phyloP scores from a whole-genome alignment of 1,140 invertebrate genomes.

The Dryas iulia region DNA sequence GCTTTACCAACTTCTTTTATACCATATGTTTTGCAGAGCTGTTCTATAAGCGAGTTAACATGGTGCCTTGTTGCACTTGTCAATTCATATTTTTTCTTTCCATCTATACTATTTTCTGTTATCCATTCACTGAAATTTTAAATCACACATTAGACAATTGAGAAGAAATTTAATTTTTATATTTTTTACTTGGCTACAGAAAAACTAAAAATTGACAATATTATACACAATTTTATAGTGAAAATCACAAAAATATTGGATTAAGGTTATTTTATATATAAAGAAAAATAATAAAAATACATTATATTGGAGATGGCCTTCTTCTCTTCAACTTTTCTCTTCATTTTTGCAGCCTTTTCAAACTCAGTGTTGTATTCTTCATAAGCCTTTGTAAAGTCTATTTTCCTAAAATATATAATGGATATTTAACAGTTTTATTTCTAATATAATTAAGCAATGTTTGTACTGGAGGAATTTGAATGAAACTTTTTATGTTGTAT shows the following conservation, averaged over 20 bases:
- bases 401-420: constrained; percentile 45
- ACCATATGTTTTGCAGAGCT: constrained; percentile 68
- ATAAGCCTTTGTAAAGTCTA: constrained; percentile 59
- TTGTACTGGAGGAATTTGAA: no score
- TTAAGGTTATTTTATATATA: neutral
- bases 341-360: constrained; percentile 60
- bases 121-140: constrained; percentile 61
- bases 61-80: constrained; percentile 65
- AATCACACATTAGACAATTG: neutral
- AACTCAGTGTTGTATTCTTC: constrained; percentile 62
- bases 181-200: no score
- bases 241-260: no score
- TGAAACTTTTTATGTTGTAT: no score
- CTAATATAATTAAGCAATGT: neutral
- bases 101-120: constrained; percentile 56
- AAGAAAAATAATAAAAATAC: constrained; percentile 37
- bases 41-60: constrained; percentile 57
- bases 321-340: constrained; percentile 65
- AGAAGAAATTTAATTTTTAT: neutral
- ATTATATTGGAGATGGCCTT: constrained; percentile 61
- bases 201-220: no score
- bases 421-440: neutral
- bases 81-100: constrained; percentile 64
- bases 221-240: no score
- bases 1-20: constrained; percentile 78